Evolutionary conservation across 2,888 invertebrate species (phyloP).

Genomic region (Ernsta delagoae): DNA sequence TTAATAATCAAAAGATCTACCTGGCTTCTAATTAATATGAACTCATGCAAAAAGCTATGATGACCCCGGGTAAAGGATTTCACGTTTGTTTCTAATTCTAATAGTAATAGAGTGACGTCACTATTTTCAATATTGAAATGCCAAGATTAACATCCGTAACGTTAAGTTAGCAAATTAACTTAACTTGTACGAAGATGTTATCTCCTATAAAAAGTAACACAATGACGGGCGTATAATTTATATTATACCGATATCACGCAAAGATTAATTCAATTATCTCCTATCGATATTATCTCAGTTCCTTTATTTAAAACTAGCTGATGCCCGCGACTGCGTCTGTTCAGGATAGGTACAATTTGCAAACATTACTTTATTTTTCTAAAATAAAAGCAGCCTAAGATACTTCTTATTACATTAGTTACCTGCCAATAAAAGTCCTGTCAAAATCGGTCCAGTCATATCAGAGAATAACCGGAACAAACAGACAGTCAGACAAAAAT

Average conservation of each 20-base stretch:
- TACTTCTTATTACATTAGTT: too few relatives aligned
- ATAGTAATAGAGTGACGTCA: neutral
- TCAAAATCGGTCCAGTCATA: too few relatives aligned
- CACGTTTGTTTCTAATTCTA: neutral
- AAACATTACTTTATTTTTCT: too few relatives aligned
- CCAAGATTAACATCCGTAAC: slow-evolving; percentile 11
- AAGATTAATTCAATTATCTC: neutral
- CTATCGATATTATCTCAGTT: slow-evolving; percentile 2
- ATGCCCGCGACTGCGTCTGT: too few relatives aligned
- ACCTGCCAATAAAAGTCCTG: too few relatives aligned
- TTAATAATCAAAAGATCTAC: too few relatives aligned
- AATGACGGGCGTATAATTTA: slow-evolving; percentile 22
- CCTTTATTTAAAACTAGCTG: neutral
- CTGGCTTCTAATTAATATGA: too few relatives aligned
- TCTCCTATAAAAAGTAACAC: slow-evolving; percentile 19
- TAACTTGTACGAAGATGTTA: slow-evolving; percentile 7
- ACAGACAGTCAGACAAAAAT: too few relatives aligned
- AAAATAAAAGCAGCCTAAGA: too few relatives aligned
- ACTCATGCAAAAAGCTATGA: too few relatives aligned
- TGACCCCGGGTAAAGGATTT: slow-evolving; percentile 6
- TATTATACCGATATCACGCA: neutral
- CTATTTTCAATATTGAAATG: slow-evolving; percentile 8
- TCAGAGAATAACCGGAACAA: too few relatives aligned
- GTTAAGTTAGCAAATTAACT: slow-evolving; percentile 2
- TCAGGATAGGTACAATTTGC: too few relatives aligned